Evolutionary conservation across 2,797 vertebrate species (phyloP).

Genomic region (Myripristis murdjan): DNA sequence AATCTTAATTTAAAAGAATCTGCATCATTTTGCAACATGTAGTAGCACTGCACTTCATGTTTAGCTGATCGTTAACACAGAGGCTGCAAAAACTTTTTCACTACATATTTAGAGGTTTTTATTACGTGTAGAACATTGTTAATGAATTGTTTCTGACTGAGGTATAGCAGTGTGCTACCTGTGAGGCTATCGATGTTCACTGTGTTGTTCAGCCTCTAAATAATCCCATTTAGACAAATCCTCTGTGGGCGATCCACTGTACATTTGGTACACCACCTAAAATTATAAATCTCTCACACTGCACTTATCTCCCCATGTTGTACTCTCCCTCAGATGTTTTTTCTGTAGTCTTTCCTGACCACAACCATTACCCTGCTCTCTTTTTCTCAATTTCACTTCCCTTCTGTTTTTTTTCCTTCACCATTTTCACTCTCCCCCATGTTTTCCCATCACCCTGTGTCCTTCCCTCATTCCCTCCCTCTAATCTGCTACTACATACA

Average conservation of each 20-base stretch:
- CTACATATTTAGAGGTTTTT: background rate
- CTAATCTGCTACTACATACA: constrained; percentile 27
- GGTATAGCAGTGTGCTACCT: background rate
- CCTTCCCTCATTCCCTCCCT: constrained; percentile 11
- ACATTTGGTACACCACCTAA: background rate
- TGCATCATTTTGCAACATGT: too few species aligned
- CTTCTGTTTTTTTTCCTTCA: background rate
- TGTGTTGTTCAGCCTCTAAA: constrained; percentile 3
- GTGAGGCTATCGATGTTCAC: background rate
- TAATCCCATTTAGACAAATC: constrained; percentile 25
- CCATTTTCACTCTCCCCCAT: constrained; percentile 6
- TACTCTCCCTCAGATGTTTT: background rate
- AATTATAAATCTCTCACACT: constrained; percentile 14
- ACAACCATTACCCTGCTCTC: background rate
- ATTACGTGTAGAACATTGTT: background rate
- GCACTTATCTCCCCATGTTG: background rate
- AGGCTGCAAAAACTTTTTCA: constrained; percentile 1
- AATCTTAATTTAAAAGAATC: too few species aligned
- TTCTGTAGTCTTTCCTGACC: background rate
- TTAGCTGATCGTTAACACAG: background rate
- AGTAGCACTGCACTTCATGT: background rate
- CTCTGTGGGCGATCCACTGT: constrained; percentile 23
- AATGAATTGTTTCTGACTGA: background rate
- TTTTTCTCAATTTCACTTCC: background rate
- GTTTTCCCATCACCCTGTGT: background rate